phyloP scores from a whole-genome alignment of 1,140 invertebrate species.

The Mamestra configurata region DNA sequence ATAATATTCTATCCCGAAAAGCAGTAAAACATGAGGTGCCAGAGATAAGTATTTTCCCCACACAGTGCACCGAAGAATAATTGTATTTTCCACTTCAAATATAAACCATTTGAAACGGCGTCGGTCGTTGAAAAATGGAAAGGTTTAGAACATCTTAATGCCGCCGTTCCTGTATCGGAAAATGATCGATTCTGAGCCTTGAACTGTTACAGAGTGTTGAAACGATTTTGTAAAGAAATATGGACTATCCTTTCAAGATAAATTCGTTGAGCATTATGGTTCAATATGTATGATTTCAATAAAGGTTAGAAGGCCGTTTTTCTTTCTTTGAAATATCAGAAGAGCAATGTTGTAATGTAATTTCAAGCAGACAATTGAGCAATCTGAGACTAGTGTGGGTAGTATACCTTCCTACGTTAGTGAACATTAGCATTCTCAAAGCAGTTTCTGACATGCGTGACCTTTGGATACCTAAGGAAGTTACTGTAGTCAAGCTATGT shows the following conservation, averaged over 20 bases:
- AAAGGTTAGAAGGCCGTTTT: neutral
- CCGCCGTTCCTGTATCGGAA: slow-evolving; percentile 40
- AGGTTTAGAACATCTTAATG: slow-evolving; percentile 49
- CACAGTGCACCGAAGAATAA: slow-evolving; percentile 36
- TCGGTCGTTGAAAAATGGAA: slow-evolving; percentile 51
- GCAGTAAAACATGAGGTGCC: neutral
- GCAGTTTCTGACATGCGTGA: neutral
- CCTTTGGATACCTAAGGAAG: slow-evolving; percentile 6
- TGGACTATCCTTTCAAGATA: slow-evolving; percentile 1
- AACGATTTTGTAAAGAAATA: slow-evolving; percentile 51
- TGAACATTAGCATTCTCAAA: neutral
- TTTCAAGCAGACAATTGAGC: neutral
- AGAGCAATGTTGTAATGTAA: neutral
- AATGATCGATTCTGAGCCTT: slow-evolving; percentile 45
- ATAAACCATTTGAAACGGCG: slow-evolving; percentile 37
- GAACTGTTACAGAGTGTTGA: slow-evolving; percentile 41
- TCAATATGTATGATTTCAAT: neutral
- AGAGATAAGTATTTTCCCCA: slow-evolving; percentile 20
- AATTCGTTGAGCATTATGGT: slow-evolving; percentile 1
- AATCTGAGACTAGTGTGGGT: neutral
- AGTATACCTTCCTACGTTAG: too few relatives aligned
- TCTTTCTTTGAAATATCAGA: neutral
- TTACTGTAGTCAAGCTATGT: neutral
- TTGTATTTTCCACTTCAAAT: slow-evolving; percentile 37
- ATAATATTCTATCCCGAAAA: slow-evolving; percentile 6